Conservation (phyloP, 2,797 vertebrate species). For the Helarctos malayanus region DNA sequence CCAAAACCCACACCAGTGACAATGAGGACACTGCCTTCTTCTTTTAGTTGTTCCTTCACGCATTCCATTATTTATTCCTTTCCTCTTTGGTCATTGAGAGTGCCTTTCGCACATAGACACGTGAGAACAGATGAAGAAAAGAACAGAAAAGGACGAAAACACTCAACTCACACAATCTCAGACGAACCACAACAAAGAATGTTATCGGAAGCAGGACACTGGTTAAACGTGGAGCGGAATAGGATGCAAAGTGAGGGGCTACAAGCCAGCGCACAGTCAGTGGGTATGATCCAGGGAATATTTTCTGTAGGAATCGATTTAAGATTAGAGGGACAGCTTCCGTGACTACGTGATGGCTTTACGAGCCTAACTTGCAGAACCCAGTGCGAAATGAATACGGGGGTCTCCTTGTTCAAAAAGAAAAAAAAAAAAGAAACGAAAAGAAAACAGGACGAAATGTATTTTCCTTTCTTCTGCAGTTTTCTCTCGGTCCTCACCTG, state of each 20-base stretch:
- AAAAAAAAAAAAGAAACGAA: neutral
- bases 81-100: neutral
- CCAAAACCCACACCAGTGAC: neutral
- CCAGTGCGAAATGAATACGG: neutral
- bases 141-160: neutral
- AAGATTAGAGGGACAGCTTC: neutral
- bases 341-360: neutral
- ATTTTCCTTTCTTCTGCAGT: neutral
- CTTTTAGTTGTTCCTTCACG: neutral
- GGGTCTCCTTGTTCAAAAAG: neutral
- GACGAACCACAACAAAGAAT: neutral
- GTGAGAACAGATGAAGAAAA: neutral
- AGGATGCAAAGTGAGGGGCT: fast-evolving
- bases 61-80: neutral
- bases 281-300: too few species aligned
- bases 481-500: neutral
- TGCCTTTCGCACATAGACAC: neutral
- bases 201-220: too few species aligned
- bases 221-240: neutral
- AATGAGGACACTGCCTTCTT: neutral
- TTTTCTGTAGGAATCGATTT: neutral
- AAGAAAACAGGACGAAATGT: neutral
- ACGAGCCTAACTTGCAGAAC: neutral
- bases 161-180: neutral
- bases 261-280: fast-evolving